Evolutionary conservation across 1,140 invertebrate genomes (phyloP), one percentile per base, ranked within the genome.

Genomic region (Zaprionus nigranus): DNA sequence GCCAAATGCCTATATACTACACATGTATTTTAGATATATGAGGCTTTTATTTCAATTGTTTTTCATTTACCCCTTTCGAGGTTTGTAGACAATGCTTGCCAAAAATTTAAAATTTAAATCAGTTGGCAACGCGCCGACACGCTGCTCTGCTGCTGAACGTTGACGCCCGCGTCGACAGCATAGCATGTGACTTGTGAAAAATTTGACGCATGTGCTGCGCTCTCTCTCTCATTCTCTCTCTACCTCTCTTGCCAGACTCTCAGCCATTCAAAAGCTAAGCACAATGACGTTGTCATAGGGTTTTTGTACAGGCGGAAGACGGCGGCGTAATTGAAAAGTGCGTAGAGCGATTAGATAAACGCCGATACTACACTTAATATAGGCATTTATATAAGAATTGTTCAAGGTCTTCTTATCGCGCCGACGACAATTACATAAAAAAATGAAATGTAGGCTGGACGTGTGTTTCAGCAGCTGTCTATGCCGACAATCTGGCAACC

Each of bases 31-130:
- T 78, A 60, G 40, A 58, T 26, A 28, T 40, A 61, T 17, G 11
- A 20, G 40, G 40, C 5, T 49, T 53, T 61, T 49, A 7, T 24
- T 43, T 65, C 65, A 88, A 82, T 86, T 87, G 86, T 91, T 90
- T 90, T 90, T 90, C 86, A 90, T 90, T 90, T 91, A 80, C 77
- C 86, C 86, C 86, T 72, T 91, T 90, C 88, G 87, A 90, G 86
- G 86, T 81, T 91, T 70, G 69, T 51, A 40, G 28, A 15, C 20
- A 17, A 67, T 56, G 61, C 59, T 74, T 90, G 78, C 82, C 82
- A 76, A 81, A 90, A 82, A 58, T 68, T 24, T 77, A 46, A 74
- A 79, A 58, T 80, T 82, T 79, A 67, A 56, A 67, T 75, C 67
- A 76, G 53, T 88, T 90, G 78, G 86, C 85, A 82, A 79, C 60